Conservation (phyloP, 35 echinoderm and acorn worm genomes). For the Ptychodera flava region DNA sequence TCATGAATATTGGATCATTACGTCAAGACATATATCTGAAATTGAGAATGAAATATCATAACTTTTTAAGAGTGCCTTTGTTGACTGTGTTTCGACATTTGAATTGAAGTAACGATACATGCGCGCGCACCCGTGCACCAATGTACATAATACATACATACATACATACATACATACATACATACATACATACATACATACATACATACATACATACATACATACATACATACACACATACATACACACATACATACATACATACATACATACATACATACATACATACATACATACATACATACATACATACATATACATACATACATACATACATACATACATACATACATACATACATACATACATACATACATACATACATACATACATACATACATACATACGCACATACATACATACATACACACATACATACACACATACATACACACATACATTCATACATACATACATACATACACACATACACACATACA, state of each 20-base stretch:
- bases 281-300: conserved; percentile 2
- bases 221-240: neutral
- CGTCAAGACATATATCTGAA: neutral
- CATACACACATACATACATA: neutral
- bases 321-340: neutral
- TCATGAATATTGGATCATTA: neutral
- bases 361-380: conserved; percentile 2
- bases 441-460: neutral
- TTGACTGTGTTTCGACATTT: neutral
- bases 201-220: conserved; percentile 2
- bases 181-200: conserved; percentile 2
- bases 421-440: neutral
- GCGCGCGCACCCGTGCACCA: neutral
- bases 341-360: conserved; percentile 2
- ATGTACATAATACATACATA: neutral
- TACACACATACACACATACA: neutral
- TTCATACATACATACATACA: neutral
- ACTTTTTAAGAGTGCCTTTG: neutral
- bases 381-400: conserved; percentile 2
- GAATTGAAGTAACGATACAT: no score
- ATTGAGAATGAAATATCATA: neutral
- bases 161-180: neutral
- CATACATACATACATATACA: neutral
- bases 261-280: neutral
- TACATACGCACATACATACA: neutral